Base-by-base conservation (phyloP, 2,797 vertebrate genomes). In the Enteromius radiatus region DNA sequence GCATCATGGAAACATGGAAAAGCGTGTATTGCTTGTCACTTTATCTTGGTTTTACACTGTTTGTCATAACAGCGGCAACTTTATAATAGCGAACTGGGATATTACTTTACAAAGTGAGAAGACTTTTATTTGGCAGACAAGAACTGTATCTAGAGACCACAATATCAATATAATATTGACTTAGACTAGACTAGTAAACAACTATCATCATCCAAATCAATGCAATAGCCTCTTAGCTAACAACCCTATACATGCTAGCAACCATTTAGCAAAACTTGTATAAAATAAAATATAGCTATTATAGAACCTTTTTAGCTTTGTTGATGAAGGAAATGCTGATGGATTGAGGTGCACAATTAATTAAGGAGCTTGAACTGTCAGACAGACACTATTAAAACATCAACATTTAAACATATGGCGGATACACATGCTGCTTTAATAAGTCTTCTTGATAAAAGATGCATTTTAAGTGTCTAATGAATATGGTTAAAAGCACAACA, bases 401-500 rank as follows among this genome's bases (percentile, higher is more conserved):
- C 33, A 49, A 4, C 17, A 75, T 67, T 26, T 36, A 54, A 26
- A 52, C 31, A 54, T 33, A 31, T 73, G 38, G 7, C 10, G 8
- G 5, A 10, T 47, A 38, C 69, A 64, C 56, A 49, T 38, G 68
- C 28, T 38, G 69, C 54, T 54, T 12, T 5, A 65, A 65, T 74
- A 47, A 36, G 21, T 47, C 41, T 64, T 80, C 6, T 81, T 41
- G 43, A 75, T 41, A 67, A 75, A 52, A 10, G 14, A 64, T 64
- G 56, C 69, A 36, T 49, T 49, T 73, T 15, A 36, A 49, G 31
- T 23, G 0, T 31, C 21, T 81, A 74, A 74, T 64, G 9, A 49
- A 79, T 79, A 28, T 54, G 77, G 59, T 31, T 31, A 17, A 67
- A 67, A 65, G 33, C 10, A 23, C 15, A 64, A 76, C 74, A 76